Evolutionary conservation across 2,888 invertebrate species (phyloP), one percentile per base, ranked within the genome.

Genomic region (Esperia sulphurella): DNA sequence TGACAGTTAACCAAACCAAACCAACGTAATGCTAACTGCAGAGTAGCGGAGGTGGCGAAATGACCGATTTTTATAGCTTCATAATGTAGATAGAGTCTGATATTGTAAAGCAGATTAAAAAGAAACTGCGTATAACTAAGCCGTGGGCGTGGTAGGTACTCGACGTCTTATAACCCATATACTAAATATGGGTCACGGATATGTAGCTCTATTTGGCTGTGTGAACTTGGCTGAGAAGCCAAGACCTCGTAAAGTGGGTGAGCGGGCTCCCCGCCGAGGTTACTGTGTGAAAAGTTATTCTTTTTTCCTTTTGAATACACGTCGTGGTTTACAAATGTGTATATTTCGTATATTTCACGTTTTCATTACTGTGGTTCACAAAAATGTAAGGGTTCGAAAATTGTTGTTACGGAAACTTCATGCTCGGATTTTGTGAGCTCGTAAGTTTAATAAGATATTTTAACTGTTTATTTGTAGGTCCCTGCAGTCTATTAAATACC

Each of bases 191-290:
- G 77, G 77, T 79, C 76, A 80, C 63, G 71, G 72, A 71, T 74
- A 65, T 65, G 65, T 66, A 65, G 71, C 65, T 68, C 71, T 68
- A 79, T 69, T 81, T 80, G 76, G 75, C 77, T 71, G 49, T 58
- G 55, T 64, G 65, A 68, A 69, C 68, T 76, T 75, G 72, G 70
- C 72, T 63, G 55, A 52, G 59, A 54, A 54, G 68, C 69, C 67
- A 69, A 68, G 65, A 61, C 56, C 53, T 43, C 46, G 50, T 53
- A 56, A 61, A 53, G 49, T 39, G 54, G 48, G 49, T 46, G 40
- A 30, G 43, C 41, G 14, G 39, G 48, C 45, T 50, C 41, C 49
- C 50, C 49, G 48, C 50, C 44, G 50, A 43, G 49, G 38, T 46
- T 53, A 43, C 41, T 43, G 13, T 41, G 38, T 44, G 48, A 50